These are phyloP conservation scores for Tortrix viridana DNA, from an alignment of 2,888 invertebrate genomes.

Conservation along the genomic window DNA sequence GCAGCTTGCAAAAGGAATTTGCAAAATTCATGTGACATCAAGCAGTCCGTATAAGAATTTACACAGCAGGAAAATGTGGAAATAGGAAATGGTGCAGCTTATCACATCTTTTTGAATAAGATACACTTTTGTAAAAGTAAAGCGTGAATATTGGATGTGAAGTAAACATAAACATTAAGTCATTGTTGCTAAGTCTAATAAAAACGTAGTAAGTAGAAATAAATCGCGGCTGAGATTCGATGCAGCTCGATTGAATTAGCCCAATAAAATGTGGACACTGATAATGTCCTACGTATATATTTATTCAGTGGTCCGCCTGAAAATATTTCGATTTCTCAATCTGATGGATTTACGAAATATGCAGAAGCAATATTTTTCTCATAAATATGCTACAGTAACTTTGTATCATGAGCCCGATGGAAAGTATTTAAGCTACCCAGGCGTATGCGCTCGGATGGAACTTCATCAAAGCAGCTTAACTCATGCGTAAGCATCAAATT, in stretches of 20 bases:
- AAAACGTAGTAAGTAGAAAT: too few species aligned
- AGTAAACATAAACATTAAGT: background rate
- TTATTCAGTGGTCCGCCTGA: background rate
- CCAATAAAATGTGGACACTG: background rate
- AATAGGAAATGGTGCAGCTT: constrained; percentile 52
- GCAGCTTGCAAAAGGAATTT: constrained; percentile 62
- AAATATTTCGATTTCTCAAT: background rate
- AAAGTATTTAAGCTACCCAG: constrained; percentile 53
- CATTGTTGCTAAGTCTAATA: background rate
- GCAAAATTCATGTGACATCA: constrained; percentile 76
- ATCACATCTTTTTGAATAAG: constrained; percentile 44
- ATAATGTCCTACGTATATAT: background rate
- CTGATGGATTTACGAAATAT: constrained; percentile 11
- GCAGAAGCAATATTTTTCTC: constrained; percentile 18
- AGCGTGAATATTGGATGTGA: constrained; percentile 5
- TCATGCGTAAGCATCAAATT: constrained; percentile 50
- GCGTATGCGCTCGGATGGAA: constrained; percentile 56
- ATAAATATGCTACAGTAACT: constrained; percentile 16
- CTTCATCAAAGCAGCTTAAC: constrained; percentile 64
- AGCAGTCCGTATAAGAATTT: constrained; percentile 69
- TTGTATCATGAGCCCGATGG: constrained; percentile 19
- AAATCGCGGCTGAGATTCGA: background rate
- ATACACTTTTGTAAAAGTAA: background rate
- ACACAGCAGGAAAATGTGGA: constrained; percentile 60
- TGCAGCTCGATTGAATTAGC: background rate